Percentiles rank a stretch among this genome's conserved stretches.
Evolutionary conservation across 2,113 vertebrate genomes (phyloP).

Genomic region (Prunella himalayana): DNA sequence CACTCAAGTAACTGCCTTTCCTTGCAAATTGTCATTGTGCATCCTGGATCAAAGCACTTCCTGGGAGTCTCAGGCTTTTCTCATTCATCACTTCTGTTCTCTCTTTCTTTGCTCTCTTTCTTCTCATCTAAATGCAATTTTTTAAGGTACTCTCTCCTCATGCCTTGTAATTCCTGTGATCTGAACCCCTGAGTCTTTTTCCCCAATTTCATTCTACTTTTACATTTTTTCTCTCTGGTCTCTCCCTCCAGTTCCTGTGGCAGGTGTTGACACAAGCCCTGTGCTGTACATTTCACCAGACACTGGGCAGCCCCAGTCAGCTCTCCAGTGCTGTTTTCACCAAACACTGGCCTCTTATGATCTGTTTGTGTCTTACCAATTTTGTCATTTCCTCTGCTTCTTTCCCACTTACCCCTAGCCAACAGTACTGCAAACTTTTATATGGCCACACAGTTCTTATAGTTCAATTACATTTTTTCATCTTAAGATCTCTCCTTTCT

Average conservation of each 20-base stretch:
- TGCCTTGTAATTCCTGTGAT: background rate
- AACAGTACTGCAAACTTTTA: background rate
- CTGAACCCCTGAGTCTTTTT: background rate
- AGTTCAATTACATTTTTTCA: background rate
- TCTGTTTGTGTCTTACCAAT: background rate
- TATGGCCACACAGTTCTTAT: background rate
- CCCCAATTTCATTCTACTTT: background rate
- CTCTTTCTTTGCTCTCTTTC: background rate
- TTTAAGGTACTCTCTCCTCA: background rate
- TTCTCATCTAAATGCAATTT: background rate
- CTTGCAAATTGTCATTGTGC: background rate
- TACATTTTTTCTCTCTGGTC: fast-evolving
- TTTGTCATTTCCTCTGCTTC: background rate
- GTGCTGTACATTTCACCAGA: background rate
- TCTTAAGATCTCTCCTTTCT: background rate
- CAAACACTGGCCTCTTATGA: background rate
- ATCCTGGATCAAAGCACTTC: background rate
- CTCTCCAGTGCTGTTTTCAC: background rate
- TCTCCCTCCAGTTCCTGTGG: background rate
- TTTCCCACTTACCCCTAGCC: background rate
- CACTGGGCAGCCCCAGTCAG: background rate
- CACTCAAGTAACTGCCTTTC: background rate
- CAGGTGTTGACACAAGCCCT: background rate
- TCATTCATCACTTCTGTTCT: background rate
- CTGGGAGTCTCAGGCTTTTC: background rate